Evolutionary conservation across 2,888 invertebrate species (phyloP), one percentile per base, ranked within the genome.

Genomic region (Cephus spinipes): DNA sequence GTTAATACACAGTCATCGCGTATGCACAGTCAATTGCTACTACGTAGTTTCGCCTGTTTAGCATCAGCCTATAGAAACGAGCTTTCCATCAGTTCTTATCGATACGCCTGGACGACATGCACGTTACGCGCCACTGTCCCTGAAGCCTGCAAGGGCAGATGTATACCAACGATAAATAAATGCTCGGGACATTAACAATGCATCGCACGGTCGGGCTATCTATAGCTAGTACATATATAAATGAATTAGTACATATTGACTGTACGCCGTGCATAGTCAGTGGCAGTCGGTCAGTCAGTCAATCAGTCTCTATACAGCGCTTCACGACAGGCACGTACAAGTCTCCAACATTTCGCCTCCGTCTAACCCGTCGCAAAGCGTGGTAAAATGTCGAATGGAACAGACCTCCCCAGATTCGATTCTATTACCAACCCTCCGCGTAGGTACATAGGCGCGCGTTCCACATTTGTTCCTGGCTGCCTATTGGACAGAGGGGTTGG

Each of bases 91-190:
- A 55, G 23, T 23, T 55, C 55, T 55, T 55, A 55, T 55, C 55
- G 55, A 55, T 55, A 2, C 23, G 55, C 23, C 55, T 55, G 55
- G 55, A 55, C 55, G 23, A 55, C 55, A 55, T 55, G 55, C 55
- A 55, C 55, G 55, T 55, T 55, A 55, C 55, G 9, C 15, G 55
- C 78, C 80, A 82, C 84, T 83, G 88, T 82, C 87, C 88, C 83
- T 87, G 85, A 86, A 88, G 87, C 85, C 84, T 82, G 82, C 89
- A 88, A 88, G 89, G 88, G 85, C 85, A 88, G 84, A 83, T 87
- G 86, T 82, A 85, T 80, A 55, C 55, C 82, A 80, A 77, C 84
- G 86, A 87, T 85, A 87, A 88, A 88, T 87, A 87, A 87, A 87
- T 87, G 84, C 83, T 82, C 78, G 80, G 78, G 78, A 80, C 80